These are phyloP conservation scores for Matsumyia berberina DNA, from an alignment of 2,888 invertebrate genomes.

Conservation along the genomic window DNA sequence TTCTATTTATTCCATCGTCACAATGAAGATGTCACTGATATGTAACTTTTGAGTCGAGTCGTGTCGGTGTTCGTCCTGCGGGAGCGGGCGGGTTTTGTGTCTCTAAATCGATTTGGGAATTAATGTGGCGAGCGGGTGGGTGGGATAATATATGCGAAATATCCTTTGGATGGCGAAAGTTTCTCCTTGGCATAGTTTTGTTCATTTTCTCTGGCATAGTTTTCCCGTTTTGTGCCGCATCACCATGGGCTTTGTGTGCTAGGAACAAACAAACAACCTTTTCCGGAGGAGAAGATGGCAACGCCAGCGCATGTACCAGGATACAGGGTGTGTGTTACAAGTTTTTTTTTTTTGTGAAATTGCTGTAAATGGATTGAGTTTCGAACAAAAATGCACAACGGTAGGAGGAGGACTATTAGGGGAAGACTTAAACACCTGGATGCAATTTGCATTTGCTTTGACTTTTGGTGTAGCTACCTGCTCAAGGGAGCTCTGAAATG, in stretches of 20 bases:
- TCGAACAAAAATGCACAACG: background rate
- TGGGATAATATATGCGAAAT: conserved; percentile 26
- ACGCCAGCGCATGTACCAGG: background rate
- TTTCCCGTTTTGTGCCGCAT: conserved; percentile 42
- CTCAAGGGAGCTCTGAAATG: background rate
- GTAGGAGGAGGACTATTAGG: conserved; percentile 8
- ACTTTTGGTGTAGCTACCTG: conserved; percentile 15
- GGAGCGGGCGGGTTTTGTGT: conserved; percentile 9
- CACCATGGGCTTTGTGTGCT: conserved; percentile 35
- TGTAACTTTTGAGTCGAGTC: conserved; percentile 36
- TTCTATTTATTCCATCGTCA: conserved; percentile 32
- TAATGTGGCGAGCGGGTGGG: conserved; percentile 21
- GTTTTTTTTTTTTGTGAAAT: conserved; percentile 37
- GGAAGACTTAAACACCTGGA: conserved; percentile 53
- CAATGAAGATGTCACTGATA: conserved; percentile 65
- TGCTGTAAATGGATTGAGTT: conserved; percentile 54
- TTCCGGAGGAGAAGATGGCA: background rate
- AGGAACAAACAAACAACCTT: conserved; percentile 29
- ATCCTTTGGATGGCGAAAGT: conserved; percentile 46
- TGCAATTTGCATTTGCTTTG: conserved; percentile 47
- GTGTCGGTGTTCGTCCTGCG: conserved; percentile 3
- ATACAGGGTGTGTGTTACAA: conserved; percentile 2
- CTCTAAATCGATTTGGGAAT: conserved; percentile 66
- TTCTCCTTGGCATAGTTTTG: conserved; percentile 66
- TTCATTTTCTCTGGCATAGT: conserved; percentile 55